These are phyloP conservation scores for Actias luna DNA, from an alignment of 2,888 invertebrate genomes.

Conservation along the genomic window DNA sequence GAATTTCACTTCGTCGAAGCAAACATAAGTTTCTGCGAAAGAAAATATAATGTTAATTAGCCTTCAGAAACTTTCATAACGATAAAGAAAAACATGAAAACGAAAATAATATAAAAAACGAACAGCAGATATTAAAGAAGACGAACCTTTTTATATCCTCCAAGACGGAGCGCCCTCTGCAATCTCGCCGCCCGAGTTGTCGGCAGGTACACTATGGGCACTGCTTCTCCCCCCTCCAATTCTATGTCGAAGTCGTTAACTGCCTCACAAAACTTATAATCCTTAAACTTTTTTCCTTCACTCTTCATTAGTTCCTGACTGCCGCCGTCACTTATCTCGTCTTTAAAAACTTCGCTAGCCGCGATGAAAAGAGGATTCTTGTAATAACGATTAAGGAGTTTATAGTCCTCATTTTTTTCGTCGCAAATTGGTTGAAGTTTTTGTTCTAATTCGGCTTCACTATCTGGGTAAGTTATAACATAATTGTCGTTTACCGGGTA, in stretches of 20 bases:
- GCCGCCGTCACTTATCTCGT: constrained; percentile 58
- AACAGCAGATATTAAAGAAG: constrained; percentile 34
- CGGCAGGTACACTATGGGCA: constrained; percentile 75
- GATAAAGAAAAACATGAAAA: constrained; percentile 34
- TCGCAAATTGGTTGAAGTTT: constrained; percentile 40
- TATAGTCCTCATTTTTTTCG: constrained; percentile 41
- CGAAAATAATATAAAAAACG: constrained; percentile 31
- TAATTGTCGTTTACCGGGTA: constrained; percentile 54
- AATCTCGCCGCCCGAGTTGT: constrained; percentile 76
- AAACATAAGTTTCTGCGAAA: constrained; percentile 32
- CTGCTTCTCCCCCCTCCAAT: constrained; percentile 65
- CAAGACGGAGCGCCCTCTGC: constrained; percentile 80
- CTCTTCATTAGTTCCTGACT: constrained; percentile 66
- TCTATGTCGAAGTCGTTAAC: constrained; percentile 76
- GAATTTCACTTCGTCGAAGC: constrained; percentile 38
- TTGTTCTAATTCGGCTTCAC: constrained; percentile 47
- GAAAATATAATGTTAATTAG: constrained; percentile 46
- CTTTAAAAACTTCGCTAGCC: constrained; percentile 60
- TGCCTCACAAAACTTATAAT: constrained; percentile 73
- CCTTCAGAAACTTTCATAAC: constrained; percentile 42
- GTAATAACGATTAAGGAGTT: constrained; percentile 56
- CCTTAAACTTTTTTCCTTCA: constrained; percentile 63
- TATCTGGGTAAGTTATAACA: constrained; percentile 61
- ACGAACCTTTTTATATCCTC: constrained; percentile 80
- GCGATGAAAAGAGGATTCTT: constrained; percentile 69